These are phyloP conservation scores for Eleutherodactylus coqui DNA, from an alignment of 2,797 vertebrate species.

Conservation along the genomic window DNA sequence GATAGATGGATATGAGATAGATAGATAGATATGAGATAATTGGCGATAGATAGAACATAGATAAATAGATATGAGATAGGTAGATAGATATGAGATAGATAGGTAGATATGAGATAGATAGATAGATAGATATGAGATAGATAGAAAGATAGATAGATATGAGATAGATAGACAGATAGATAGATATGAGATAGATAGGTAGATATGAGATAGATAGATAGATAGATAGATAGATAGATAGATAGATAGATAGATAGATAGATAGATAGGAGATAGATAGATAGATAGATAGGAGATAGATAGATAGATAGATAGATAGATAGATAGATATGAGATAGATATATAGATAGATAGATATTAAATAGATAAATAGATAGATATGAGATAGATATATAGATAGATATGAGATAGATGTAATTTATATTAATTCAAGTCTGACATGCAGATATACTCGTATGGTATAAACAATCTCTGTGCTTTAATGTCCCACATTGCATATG, in stretches of 20 bases:
- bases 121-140: too few relatives aligned
- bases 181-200: too few relatives aligned
- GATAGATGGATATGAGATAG: too few relatives aligned
- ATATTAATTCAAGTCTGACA: background rate
- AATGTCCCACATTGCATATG: background rate
- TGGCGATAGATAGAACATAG: too few relatives aligned
- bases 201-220: too few relatives aligned
- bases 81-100: too few relatives aligned
- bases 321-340: background rate
- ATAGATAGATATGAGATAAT: too few relatives aligned
- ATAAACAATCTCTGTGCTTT: background rate
- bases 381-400: background rate
- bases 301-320: constrained; percentile 8
- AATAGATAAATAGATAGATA: background rate
- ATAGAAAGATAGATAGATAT: too few relatives aligned
- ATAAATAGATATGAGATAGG: too few relatives aligned
- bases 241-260: background rate
- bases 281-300: background rate
- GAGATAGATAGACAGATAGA: too few relatives aligned
- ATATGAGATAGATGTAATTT: background rate
- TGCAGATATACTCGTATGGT: background rate
- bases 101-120: too few relatives aligned
- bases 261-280: background rate
- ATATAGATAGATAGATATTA: constrained; percentile 1
- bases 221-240: background rate